Base-by-base conservation (phyloP, 2,888 invertebrate species). In the Aspidiotus rigidus region DNA sequence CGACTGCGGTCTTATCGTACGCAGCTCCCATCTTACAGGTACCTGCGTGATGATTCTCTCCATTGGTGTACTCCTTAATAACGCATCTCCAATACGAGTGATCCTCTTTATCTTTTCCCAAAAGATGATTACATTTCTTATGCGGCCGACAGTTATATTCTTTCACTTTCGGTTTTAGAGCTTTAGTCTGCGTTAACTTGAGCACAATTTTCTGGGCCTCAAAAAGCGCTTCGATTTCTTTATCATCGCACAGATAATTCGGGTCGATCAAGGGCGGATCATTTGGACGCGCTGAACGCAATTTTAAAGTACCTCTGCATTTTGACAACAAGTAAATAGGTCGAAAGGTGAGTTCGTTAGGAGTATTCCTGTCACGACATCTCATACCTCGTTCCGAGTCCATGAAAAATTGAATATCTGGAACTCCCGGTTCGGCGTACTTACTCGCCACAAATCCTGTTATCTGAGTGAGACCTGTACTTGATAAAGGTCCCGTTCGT, bases 211-310 rank as follows among this genome's bases (percentile, higher is more conserved):
- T 74, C 10, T 75, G 71, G 7, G 76, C 77, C 62, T 77, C 75
- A 6, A 77, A 74, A 15, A 77, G 67, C 13, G 75, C 74, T 10
- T 74, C 66, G 1, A 77, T 72, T 72, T 83, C 83, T 39, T 77
- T 73, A 41, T 77, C 75, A n/a, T 79, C 77, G 16, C 77, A 73
- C 69, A 83, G 75, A 73, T 84, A 84, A 72, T 82, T 81, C 13
- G 83, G 80, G 69, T 82, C 77, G 69, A 84, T 79, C 44, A 78
- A 72, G 0, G 83, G 83, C 67, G 79, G 77, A 2, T 80, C 78
- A 40, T 76, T 74, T 1, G 83, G 83, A 74, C 83, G 76, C 5
- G 74, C 75, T 1, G 79, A 78, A 69, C 76, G 76, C 17, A 84
- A 76, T 57, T 77, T 71, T 7, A 77, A 70, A 49, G 74, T 74